phyloP scores from a whole-genome alignment of 1,140 invertebrate genomes.

The Trichomalopsis sarcophagae region DNA sequence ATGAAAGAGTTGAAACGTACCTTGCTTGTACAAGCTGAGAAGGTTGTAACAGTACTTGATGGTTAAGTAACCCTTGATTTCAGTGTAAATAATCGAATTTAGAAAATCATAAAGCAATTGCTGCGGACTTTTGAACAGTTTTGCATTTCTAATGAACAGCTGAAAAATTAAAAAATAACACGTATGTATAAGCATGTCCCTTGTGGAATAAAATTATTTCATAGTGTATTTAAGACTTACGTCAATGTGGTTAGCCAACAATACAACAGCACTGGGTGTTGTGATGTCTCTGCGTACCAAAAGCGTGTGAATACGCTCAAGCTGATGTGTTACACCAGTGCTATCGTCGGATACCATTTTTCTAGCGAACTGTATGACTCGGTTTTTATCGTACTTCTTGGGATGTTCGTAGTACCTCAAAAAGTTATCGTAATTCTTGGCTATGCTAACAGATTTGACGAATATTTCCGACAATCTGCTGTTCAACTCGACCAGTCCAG shows the following conservation, averaged over 20 bases:
- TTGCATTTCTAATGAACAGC: not conserved
- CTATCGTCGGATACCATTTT: not conserved
- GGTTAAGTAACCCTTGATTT: not conserved
- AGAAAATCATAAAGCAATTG: not conserved
- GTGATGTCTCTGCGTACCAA: not conserved
- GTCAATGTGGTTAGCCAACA: not conserved
- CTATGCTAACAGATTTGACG: not conserved
- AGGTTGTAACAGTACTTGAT: conserved; percentile 1
- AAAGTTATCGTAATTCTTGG: not conserved
- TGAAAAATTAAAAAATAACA: not conserved
- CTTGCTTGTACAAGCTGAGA: not conserved
- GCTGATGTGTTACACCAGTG: not conserved
- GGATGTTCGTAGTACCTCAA: not conserved
- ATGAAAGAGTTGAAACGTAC: not conserved
- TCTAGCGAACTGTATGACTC: not conserved
- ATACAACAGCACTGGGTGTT: not conserved
- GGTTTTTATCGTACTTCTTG: not conserved
- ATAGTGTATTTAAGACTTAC: not conserved
- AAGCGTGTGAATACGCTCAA: not conserved
- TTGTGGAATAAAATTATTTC: not conserved
- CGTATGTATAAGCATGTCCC: not conserved
- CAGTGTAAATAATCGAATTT: not conserved
- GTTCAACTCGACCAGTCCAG: conserved; percentile 2
- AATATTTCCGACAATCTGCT: conserved; percentile 1
- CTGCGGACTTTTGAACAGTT: not conserved